Evolutionary conservation across 2,888 invertebrate species (phyloP), one percentile per base, ranked within the genome.

Genomic region (Dichetophora obliterata): DNA sequence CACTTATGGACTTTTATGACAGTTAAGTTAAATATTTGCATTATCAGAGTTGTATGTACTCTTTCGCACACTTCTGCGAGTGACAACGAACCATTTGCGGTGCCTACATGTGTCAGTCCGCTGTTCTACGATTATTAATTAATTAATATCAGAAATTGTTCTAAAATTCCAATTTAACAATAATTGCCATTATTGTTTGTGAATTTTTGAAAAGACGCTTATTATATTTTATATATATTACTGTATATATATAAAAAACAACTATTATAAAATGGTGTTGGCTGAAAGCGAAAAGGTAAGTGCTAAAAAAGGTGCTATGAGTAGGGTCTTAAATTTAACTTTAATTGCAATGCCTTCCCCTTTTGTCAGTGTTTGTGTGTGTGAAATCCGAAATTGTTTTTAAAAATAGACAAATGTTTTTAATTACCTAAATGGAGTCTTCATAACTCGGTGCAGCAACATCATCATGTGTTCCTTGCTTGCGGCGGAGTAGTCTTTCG

Each of bases 221-320:
- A 24, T 24, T 16, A 24, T 24, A 22, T 27, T 24, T 24, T 14
- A 1, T 50, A 50, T 50, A 27, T 68, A 68, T 68, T 34, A 14
- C 16, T 50, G 14, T 24, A 63, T 31, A 63, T 34, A 34, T 16
- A 31, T 34, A 31, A 34, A 11, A 3, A 63, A 54, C n/a, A n/a
- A n/a, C n/a, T n/a, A n/a, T 54, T 9, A 22, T 22, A 77, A n/a
- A 75, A 82, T 82, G 82, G 82, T 82, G 65, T 77, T 82, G 68
- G 76, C 81, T 9, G 82, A 82, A 78, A 79, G 59, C 61, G 81
- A 81, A 74, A 78, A 80, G 81, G 82, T 82, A 69, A 81, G 76
- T 75, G 22, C 57, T 19, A 22, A 57, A 66, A 69, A 54, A 61
- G 19, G 22, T 63, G 57, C 71, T 65, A 61, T 63, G 65, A 77